Evolutionary conservation across 2,888 invertebrate genomes (phyloP).

Genomic region (Meghimatium bilineatum): DNA sequence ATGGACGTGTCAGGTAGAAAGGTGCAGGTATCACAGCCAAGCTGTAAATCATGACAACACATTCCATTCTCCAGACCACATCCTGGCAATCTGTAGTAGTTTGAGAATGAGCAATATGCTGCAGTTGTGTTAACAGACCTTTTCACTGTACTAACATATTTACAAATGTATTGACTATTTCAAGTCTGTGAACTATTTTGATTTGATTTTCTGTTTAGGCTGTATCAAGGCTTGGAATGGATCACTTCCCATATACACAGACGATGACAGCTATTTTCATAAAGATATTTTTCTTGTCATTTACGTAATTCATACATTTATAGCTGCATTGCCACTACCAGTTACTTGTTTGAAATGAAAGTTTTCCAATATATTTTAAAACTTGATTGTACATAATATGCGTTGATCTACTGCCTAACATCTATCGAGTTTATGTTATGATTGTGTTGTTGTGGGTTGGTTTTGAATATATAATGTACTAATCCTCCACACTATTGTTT

Average conservation of each 20-base stretch:
- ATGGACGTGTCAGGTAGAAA: no score
- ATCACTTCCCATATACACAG: conserved; percentile 75
- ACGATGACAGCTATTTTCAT: conserved; percentile 61
- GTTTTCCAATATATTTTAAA: not conserved
- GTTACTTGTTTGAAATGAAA: not conserved
- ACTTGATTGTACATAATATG: not conserved
- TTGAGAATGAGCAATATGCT: no score
- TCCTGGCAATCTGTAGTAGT: no score
- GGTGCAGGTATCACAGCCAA: no score
- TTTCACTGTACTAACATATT: no score
- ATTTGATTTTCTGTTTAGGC: conserved; percentile 61
- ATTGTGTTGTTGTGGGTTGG: not conserved
- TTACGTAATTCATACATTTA: not conserved
- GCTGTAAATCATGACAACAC: no score
- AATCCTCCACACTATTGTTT: no score
- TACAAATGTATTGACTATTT: no score
- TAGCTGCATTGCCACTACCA: not conserved
- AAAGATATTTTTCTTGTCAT: not conserved
- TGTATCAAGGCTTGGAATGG: conserved; percentile 78
- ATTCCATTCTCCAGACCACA: no score
- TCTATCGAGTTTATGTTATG: not conserved
- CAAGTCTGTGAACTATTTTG: conserved; percentile 37
- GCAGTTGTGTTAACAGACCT: no score
- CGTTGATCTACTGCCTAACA: not conserved
- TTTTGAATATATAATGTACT: no score